Evolutionary conservation across 2,888 invertebrate genomes (phyloP).

Genomic region (Hybos culiciformis): DNA sequence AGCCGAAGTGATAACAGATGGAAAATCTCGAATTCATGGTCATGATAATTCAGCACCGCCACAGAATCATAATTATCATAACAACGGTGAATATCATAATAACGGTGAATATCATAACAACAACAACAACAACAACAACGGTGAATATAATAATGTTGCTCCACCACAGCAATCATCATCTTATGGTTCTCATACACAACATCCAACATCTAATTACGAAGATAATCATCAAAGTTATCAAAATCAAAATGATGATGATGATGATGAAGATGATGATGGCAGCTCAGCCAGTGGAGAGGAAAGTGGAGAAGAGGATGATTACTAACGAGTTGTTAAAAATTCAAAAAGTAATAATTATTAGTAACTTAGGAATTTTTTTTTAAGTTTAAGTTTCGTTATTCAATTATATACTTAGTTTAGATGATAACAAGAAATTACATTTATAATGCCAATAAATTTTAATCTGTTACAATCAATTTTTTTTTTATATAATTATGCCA

Average conservation of each 20-base stretch:
- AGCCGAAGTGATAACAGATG: conserved; percentile 37
- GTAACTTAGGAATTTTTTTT: too few species aligned
- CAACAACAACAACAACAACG: conserved; percentile 1
- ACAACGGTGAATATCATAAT: not conserved
- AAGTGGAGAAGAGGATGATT: conserved; percentile 27
- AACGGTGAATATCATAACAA: conserved; percentile 13
- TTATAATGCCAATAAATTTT: too few species aligned
- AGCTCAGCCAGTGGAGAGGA: conserved; percentile 21
- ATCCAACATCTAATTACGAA: not conserved
- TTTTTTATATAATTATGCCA: too few species aligned
- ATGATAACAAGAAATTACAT: too few species aligned
- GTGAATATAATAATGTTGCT: not conserved
- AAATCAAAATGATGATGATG: conserved; percentile 16
- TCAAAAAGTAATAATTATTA: too few species aligned
- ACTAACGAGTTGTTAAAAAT: conserved; percentile 9
- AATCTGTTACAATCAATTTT: too few species aligned
- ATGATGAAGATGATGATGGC: conserved; percentile 9
- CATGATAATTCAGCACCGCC: conserved; percentile 18
- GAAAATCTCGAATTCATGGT: conserved; percentile 26
- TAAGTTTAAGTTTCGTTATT: too few species aligned
- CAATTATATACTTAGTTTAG: too few species aligned
- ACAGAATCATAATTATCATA: conserved; percentile 8
- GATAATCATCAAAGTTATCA: conserved; percentile 14
- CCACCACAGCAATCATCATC: not conserved
- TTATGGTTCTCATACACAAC: not conserved